Conservation (phyloP, 1,140 invertebrate species). For the Adoxophyes honmai region DNA sequence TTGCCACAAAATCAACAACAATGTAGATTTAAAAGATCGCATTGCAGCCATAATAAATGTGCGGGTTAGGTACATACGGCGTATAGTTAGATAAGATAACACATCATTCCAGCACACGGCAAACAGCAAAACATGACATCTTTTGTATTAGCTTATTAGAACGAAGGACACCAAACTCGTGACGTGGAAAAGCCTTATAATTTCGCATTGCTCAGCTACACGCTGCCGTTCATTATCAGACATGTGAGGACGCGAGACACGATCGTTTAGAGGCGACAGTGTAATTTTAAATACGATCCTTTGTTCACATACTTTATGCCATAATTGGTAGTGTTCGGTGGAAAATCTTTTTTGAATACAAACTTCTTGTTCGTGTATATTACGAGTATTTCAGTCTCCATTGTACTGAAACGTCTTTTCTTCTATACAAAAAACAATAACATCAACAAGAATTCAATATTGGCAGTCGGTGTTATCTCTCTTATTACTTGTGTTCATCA, state of each 20-base stretch:
- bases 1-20: too few relatives aligned
- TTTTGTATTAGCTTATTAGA: background rate
- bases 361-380: too few relatives aligned
- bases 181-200: constrained; percentile 2
- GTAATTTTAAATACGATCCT: background rate
- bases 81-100: constrained; percentile 8
- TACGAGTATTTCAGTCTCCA: too few relatives aligned
- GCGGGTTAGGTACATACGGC: background rate
- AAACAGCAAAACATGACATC: background rate
- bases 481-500: too few relatives aligned
- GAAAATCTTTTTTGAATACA: too few relatives aligned
- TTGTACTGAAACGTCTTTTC: too few relatives aligned
- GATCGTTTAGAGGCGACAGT: background rate
- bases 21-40: background rate
- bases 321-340: too few relatives aligned
- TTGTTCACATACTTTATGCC: background rate
- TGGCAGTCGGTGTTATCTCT: too few relatives aligned
- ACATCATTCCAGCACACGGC: background rate
- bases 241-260: background rate
- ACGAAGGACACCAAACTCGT: background rate
- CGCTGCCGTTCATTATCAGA: background rate
- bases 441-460: too few relatives aligned
- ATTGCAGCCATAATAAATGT: background rate
- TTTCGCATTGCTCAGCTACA: background rate
- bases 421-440: too few relatives aligned